Base-by-base conservation (phyloP, 1,140 invertebrate genomes). In the Drosophila pruinosa region DNA sequence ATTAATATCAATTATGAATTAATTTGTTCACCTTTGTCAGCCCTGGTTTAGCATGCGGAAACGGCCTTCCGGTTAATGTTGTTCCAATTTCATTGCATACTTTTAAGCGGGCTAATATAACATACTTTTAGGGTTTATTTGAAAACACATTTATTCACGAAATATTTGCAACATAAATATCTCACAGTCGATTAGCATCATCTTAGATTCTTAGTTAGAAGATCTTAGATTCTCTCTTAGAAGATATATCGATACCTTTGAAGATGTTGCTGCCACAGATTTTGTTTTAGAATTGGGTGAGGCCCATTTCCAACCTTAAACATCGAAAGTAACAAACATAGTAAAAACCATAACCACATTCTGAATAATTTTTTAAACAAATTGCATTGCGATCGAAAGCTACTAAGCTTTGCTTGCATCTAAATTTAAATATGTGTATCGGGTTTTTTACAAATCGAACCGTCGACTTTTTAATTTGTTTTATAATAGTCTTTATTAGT, bases 401-500 rank as follows among this genome's bases (percentile, higher is more conserved):
- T n/a, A n/a, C n/a, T n/a, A n/a, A n/a, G n/a, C n/a, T n/a, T n/a
- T n/a, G n/a, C n/a, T n/a, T n/a, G n/a, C n/a, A n/a, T n/a, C n/a
- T n/a, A n/a, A n/a, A n/a, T n/a, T n/a, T n/a, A n/a, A n/a, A n/a
- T n/a, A n/a, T n/a, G n/a, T n/a, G n/a, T n/a, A n/a, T n/a, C n/a
- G n/a, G n/a, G n/a, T n/a, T n/a, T n/a, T n/a, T n/a, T n/a, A n/a
- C n/a, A n/a, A n/a, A n/a, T n/a, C n/a, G n/a, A n/a, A n/a, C n/a
- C n/a, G n/a, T n/a, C n/a, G n/a, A n/a, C n/a, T 34, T 48, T 65
- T 63, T 72, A 39, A 45, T 75, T 43, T 62, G 50, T 70, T 78
- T 83, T 72, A 62, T 74, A 77, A 86, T 86, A 81, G 77, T 86
- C 77, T 86, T 86, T 86, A 86, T 77, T 85, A 61, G 61, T 74